Conservation (phyloP, 2,113 vertebrate genomes). For the Menura novaehollandiae region DNA sequence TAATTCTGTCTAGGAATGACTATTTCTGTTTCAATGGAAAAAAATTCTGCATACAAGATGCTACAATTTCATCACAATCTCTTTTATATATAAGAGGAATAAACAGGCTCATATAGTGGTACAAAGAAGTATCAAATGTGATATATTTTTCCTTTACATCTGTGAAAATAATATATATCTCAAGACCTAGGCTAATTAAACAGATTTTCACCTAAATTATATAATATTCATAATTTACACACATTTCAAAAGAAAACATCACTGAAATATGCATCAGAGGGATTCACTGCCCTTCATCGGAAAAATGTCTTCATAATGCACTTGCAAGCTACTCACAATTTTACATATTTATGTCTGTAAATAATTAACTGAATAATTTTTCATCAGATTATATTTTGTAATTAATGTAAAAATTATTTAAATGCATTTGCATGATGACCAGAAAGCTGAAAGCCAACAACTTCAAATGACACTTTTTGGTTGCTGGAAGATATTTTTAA, state of each 20-base stretch:
- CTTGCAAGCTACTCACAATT: neutral
- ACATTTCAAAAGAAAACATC: neutral
- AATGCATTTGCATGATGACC: neutral
- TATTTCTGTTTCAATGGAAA: neutral
- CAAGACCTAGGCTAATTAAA: neutral
- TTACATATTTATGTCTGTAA: neutral
- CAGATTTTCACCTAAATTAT: neutral
- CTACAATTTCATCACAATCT: neutral
- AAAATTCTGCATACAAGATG: neutral
- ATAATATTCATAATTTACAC: neutral
- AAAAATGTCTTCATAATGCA: neutral
- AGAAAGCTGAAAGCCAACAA: neutral
- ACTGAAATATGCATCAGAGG: neutral
- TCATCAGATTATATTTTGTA: neutral
- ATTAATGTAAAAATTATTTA: neutral
- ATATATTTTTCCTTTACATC: neutral
- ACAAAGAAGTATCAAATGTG: neutral
- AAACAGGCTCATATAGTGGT: neutral
- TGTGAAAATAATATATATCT: neutral
- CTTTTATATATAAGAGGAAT: neutral
- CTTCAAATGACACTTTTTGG: neutral
- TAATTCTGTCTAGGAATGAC: neutral
- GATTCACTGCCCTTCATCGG: neutral
- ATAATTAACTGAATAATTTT: neutral
- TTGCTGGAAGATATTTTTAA: neutral